Conservation (phyloP, 37 sponge, comb jelly and placozoan genomes). For the Cliona cf. orientalis region DNA sequence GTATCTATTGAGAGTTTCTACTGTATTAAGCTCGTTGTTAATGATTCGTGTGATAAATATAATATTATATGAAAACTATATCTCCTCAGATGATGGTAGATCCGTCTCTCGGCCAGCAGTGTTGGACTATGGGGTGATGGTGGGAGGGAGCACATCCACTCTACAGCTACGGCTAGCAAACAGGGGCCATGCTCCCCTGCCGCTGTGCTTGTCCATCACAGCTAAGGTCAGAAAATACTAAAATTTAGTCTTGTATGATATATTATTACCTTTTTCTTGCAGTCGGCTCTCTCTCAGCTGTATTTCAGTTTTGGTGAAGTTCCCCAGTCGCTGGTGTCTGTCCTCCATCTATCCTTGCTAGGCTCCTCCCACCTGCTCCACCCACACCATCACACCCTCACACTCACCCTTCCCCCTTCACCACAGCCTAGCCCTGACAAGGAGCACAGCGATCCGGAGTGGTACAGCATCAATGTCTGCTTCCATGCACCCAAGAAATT, state of each 20-base stretch:
- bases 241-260: neutral
- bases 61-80: too few relatives aligned
- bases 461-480: slow-evolving; percentile 16
- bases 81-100: neutral
- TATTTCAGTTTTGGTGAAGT: neutral
- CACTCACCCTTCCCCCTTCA: slow-evolving; percentile 12
- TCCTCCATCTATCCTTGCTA: slow-evolving; percentile 26
- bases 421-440: neutral
- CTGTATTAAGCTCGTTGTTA: too few relatives aligned
- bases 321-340: neutral
- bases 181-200: slow-evolving; percentile 47
- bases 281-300: neutral
- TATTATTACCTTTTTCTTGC: neutral
- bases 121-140: slow-evolving; percentile 68
- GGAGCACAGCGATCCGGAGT: neutral
- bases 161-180: slow-evolving; percentile 53
- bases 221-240: slow-evolving; percentile 25
- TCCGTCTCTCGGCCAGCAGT: neutral
- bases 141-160: slow-evolving; percentile 32
- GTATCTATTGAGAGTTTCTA: too few relatives aligned
- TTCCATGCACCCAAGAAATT: slow-evolving; percentile 34
- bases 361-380: slow-evolving; percentile 14
- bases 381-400: slow-evolving; percentile 17
- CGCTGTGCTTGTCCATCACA: slow-evolving; percentile 48
- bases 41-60: too few relatives aligned